phyloP scores from a whole-genome alignment of 2,113 vertebrate species.

The Nycticebus coucang region DNA sequence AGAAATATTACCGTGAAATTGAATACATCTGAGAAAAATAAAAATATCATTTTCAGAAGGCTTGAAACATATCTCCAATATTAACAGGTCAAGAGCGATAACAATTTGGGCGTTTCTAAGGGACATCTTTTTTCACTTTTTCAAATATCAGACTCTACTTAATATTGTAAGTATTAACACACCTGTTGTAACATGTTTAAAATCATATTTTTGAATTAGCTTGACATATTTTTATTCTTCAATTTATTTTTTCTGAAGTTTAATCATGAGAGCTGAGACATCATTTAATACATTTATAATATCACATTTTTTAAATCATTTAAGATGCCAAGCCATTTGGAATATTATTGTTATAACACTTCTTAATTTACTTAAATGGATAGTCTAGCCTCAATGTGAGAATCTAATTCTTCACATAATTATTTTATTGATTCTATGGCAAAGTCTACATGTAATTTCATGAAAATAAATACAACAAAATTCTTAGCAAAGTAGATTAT shows the following conservation, averaged over 20 bases:
- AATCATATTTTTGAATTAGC: constrained; percentile 26
- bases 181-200: constrained; percentile 45
- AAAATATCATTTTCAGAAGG: not conserved
- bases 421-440: constrained; percentile 2
- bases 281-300: not conserved
- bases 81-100: not conserved
- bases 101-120: not conserved
- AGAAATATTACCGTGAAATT: not conserved
- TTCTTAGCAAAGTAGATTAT: not conserved
- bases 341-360: not conserved
- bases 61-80: not conserved
- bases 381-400: not conserved
- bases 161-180: not conserved
- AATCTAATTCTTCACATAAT: constrained; percentile 32
- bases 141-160: constrained; percentile 35
- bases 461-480: not conserved
- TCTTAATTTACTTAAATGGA: not conserved
- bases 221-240: not conserved
- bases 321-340: not conserved
- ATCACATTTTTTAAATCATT: not conserved
- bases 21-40: constrained; percentile 40
- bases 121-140: not conserved
- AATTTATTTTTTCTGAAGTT: constrained; percentile 31
- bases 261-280: not conserved
- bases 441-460: not conserved